Evolutionary conservation across 1,140 invertebrate genomes (phyloP).

Genomic region (Orussus abietinus): DNA sequence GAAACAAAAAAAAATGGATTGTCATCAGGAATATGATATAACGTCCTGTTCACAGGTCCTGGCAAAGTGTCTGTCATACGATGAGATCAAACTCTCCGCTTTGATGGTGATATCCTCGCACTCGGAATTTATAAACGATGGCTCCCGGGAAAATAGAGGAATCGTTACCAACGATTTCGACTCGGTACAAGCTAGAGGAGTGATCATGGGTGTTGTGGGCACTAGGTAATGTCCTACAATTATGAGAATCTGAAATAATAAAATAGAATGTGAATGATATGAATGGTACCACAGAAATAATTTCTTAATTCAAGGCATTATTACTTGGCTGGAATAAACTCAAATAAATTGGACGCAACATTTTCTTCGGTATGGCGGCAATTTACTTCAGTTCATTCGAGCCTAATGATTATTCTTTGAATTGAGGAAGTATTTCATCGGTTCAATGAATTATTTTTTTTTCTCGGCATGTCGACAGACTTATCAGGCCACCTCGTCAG

Average conservation of each 20-base stretch:
- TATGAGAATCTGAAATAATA: not conserved
- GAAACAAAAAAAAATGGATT: too few species aligned
- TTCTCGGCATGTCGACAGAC: constrained; percentile 2
- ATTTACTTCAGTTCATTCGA: not conserved
- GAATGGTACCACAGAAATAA: constrained; percentile 12
- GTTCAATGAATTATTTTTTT: too few species aligned
- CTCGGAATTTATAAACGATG: constrained; percentile 64
- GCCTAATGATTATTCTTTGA: too few species aligned
- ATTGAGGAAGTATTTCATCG: too few species aligned
- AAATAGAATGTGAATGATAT: too few species aligned
- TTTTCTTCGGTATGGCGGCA: not conserved
- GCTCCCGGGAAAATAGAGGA: constrained; percentile 58
- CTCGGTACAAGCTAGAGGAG: constrained; percentile 39
- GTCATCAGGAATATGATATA: too few species aligned
- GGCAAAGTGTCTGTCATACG: constrained; percentile 56
- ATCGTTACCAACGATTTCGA: constrained; percentile 38
- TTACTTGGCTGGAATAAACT: too few species aligned
- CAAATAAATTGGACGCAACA: too few species aligned
- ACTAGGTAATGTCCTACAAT: constrained; percentile 39
- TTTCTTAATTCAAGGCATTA: constrained; percentile 15
- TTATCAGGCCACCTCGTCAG: not conserved
- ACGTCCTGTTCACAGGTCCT: constrained; percentile 44
- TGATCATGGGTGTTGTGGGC: constrained; percentile 43
- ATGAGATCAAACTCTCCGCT: constrained; percentile 61
- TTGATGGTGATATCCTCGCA: constrained; percentile 60